Evolutionary conservation across 2,797 vertebrate species (phyloP).

Genomic region (Parotocinclus haroldoi): DNA sequence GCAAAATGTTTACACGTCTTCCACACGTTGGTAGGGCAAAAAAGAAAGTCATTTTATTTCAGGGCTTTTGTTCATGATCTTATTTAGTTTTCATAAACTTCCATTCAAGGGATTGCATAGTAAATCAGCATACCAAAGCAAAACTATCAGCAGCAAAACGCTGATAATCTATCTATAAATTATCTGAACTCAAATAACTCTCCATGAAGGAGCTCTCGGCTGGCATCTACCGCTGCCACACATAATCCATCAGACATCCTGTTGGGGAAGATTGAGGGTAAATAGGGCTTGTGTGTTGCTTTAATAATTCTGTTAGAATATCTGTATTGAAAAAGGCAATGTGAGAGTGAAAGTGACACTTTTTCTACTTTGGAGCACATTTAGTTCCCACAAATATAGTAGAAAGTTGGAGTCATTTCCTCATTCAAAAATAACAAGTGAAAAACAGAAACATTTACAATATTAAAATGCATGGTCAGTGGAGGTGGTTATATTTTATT

Average conservation of each 20-base stretch:
- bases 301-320: background rate
- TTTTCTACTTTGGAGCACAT: background rate
- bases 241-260: slow-evolving; percentile 24
- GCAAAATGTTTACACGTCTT: slow-evolving; percentile 1
- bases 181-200: slow-evolving; percentile 33
- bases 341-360: background rate
- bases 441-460: background rate
- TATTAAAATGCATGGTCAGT: no score
- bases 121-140: slow-evolving; percentile 6
- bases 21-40: slow-evolving; percentile 13
- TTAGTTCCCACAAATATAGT: no score
- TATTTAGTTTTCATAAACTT: slow-evolving; percentile 1
- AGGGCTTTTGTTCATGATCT: slow-evolving; percentile 10
- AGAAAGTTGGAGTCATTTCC: background rate
- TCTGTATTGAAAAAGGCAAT: background rate
- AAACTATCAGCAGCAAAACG: slow-evolving; percentile 10
- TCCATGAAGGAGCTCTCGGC: slow-evolving; percentile 30
- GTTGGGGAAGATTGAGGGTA: slow-evolving; percentile 14
- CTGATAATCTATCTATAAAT: slow-evolving; percentile 35
- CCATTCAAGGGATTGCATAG: background rate
- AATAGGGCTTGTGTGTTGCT: slow-evolving; percentile 1
- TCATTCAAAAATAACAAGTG: background rate
- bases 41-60: background rate
- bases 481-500: no score
- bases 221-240: slow-evolving; percentile 12